Conservation (phyloP, 2,797 vertebrate species). For the Acrocephalus scirpaceus region DNA sequence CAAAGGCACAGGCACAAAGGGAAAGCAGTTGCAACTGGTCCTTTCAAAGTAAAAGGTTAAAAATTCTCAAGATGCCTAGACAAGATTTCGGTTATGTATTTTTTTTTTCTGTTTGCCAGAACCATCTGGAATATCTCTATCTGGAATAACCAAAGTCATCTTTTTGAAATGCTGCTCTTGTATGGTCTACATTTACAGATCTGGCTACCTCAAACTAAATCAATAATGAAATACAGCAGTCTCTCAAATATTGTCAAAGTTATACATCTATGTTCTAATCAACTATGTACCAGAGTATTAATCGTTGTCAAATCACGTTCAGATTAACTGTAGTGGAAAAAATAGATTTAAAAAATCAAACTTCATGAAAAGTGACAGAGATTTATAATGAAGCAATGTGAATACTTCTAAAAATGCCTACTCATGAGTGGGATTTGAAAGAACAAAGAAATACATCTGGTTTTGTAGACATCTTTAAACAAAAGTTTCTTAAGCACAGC, state of each 20-base stretch:
- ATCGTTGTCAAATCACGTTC: neutral
- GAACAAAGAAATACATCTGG: neutral
- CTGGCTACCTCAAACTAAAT: neutral
- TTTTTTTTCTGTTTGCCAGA: neutral
- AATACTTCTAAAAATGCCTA: neutral
- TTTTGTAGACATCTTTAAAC: neutral
- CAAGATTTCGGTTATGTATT: neutral
- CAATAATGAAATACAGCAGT: neutral
- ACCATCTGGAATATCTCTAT: neutral
- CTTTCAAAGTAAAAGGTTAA: neutral
- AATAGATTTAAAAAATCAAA: neutral
- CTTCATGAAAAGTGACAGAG: neutral
- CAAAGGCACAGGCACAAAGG: neutral
- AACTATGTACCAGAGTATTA: neutral
- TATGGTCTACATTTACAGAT: neutral
- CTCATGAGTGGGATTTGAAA: neutral
- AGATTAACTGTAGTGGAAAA: neutral
- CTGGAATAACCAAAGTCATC: neutral
- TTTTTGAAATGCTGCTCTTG: neutral
- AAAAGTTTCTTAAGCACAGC: neutral
- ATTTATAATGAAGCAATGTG: neutral
- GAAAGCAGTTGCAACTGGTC: neutral
- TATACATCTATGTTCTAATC: neutral
- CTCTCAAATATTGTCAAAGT: neutral
- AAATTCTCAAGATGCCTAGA: neutral